phyloP scores from a whole-genome alignment of 2,797 vertebrate species.

The Schizothorax lantsangensis region DNA sequence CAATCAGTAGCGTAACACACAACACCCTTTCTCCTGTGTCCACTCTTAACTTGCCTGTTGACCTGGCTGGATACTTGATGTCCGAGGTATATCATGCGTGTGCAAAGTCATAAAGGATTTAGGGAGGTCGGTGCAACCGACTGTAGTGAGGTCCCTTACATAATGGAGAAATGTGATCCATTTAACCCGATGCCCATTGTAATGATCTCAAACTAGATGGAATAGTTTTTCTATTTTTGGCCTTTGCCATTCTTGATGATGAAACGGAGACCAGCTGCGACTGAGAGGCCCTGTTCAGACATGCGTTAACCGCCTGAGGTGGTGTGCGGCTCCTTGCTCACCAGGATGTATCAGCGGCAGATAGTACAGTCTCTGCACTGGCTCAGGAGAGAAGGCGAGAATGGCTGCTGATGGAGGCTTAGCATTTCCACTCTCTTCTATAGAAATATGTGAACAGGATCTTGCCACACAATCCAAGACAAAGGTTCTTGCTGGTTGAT shows the following conservation, averaged over 20 bases:
- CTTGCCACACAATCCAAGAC: not conserved
- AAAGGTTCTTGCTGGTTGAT: not conserved
- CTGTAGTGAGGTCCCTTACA: conserved; percentile 55
- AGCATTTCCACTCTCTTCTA: not conserved
- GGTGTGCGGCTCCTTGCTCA: conserved; percentile 58
- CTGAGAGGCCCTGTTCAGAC: conserved; percentile 62
- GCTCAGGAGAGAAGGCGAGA: not conserved
- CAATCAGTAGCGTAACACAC: not conserved
- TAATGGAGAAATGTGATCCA: conserved; percentile 62
- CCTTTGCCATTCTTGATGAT: conserved; percentile 66
- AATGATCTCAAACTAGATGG: conserved; percentile 67
- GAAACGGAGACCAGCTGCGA: conserved; percentile 55
- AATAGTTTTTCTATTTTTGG: conserved; percentile 72
- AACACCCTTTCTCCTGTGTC: conserved; percentile 15
- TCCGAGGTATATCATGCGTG: conserved; percentile 58
- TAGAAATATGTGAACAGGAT: not conserved
- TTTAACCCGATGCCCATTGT: conserved; percentile 62
- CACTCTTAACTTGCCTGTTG: conserved; percentile 14
- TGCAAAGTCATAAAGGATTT: conserved; percentile 51
- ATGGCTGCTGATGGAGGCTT: not conserved
- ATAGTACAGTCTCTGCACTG: not conserved
- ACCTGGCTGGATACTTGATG: conserved; percentile 36
- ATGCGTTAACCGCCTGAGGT: conserved; percentile 62
- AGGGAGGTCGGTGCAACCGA: conserved; percentile 17
- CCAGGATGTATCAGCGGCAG: not conserved